phyloP scores from a whole-genome alignment of 2,888 invertebrate species.

The Dexiosoma caninum region DNA sequence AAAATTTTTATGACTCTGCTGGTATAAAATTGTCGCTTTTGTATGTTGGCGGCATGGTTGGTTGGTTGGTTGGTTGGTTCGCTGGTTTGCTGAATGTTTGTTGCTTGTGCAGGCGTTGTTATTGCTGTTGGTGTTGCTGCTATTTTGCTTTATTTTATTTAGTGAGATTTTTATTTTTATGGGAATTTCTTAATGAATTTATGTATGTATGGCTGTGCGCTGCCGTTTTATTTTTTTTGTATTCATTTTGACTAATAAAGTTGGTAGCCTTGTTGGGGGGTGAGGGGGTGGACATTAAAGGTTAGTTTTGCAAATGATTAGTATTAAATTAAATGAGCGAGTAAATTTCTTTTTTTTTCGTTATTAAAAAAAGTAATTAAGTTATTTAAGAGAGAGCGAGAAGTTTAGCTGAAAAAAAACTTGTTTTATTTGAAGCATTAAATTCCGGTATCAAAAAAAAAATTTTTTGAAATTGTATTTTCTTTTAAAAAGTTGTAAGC shows the following conservation, averaged over 20 bases:
- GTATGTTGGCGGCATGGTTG: not conserved
- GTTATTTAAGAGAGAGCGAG: conserved; percentile 31
- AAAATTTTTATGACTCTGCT: conserved; percentile 51
- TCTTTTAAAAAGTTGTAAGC: too few species aligned
- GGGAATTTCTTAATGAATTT: conserved; percentile 61
- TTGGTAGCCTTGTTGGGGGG: not conserved
- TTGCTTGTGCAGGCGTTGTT: not conserved
- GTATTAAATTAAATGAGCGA: conserved; percentile 57
- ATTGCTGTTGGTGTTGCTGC: not conserved
- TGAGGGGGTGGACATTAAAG: not conserved
- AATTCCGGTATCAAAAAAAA: too few species aligned
- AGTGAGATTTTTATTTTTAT: conserved; percentile 61
- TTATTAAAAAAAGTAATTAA: conserved; percentile 21
- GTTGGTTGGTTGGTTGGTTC: not conserved
- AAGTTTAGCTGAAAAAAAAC: too few species aligned
- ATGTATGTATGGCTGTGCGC: conserved; percentile 41
- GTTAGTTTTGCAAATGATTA: conserved; percentile 56
- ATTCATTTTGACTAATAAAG: not conserved
- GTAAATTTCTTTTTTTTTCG: conserved; percentile 1
- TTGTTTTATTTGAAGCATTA: too few species aligned
- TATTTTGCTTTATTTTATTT: conserved; percentile 12
- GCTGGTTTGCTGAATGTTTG: not conserved
- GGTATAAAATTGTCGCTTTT: conserved; percentile 56
- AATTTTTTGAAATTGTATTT: too few species aligned
- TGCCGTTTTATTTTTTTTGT: not conserved